phyloP scores from a whole-genome alignment of 2,797 vertebrate species.

The Heliangelus exortis region DNA sequence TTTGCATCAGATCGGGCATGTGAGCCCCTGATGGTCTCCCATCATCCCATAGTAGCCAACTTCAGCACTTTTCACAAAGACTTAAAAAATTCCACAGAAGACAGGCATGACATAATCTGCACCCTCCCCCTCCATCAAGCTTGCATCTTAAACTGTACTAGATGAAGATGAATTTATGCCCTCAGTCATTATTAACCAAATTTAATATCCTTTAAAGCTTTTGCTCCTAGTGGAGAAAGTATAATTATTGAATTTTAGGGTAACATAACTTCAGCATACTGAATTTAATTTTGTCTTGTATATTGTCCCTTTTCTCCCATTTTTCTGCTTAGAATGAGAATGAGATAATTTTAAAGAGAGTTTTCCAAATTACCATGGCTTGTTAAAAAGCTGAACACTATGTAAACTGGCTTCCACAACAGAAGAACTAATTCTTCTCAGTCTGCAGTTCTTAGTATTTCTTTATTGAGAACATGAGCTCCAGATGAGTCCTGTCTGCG shows the following conservation, averaged over 20 bases:
- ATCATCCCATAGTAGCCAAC: background rate
- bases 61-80: background rate
- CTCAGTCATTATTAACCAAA: background rate
- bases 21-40: background rate
- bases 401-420: background rate
- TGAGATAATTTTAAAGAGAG: background rate
- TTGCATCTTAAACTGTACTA: background rate
- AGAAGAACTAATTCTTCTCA: background rate
- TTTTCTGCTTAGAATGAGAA: background rate
- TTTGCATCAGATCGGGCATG: fast-evolving
- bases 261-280: background rate
- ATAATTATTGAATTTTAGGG: background rate
- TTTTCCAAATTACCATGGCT: background rate
- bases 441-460: background rate
- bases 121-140: background rate
- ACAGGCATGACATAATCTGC: background rate
- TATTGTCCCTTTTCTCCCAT: background rate
- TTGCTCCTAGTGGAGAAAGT: background rate
- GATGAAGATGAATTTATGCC: background rate
- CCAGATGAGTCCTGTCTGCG: background rate
- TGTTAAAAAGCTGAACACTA: background rate
- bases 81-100: background rate
- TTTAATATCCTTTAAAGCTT: background rate
- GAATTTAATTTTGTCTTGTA: background rate
- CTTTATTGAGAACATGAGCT: background rate